Base-by-base conservation (phyloP, 1,140 invertebrate species). In the Heliconius hermathena region DNA sequence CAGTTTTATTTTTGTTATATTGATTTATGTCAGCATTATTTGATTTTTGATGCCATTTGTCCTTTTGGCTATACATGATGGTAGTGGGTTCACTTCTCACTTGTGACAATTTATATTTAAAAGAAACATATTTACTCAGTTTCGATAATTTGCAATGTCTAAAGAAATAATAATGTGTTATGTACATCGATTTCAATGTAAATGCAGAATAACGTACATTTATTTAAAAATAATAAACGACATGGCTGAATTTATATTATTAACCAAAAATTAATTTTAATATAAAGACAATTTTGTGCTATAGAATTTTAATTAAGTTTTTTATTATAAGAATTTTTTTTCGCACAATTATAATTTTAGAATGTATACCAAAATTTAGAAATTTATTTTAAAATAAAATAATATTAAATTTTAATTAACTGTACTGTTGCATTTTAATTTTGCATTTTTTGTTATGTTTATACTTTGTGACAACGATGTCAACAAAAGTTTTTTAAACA, bases 391-490 rank as follows among this genome's bases (percentile, higher is more conserved):
- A 26, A 66, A 66, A 9, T n/a, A 22, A 57, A 54, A n/a, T 20
- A 54, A 57, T 22, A 57, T 9, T 9, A 22, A 22, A 9, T 66
- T 66, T 66, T 26, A 22, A 26, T 66, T 1, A 26, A 11, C 33
- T 18, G 3, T 66, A 29, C 22, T 26, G 11, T 66, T 66, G 60
- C 60, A 66, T 66, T 66, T 66, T 66, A 3, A 66, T 29, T 66
- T 66, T 66, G 26, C 60, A 29, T 66, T 16, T 66, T 3, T 66
- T 66, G 60, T 66, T 66, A 57, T 57, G 60, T 66, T 66, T 26
- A 66, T 26, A 66, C 13, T 26, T 29, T 29, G 20, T 60, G 20
- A n/a, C 26, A 26, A 26, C 26, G 6, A 66, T 66, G 20, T 26
- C 11, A 66, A 29, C 3, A 26, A n/a, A n/a, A 22, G 11, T 1